Evolutionary conservation across 1,140 invertebrate genomes (phyloP).

Genomic region (Drosophila rhopaloa): DNA sequence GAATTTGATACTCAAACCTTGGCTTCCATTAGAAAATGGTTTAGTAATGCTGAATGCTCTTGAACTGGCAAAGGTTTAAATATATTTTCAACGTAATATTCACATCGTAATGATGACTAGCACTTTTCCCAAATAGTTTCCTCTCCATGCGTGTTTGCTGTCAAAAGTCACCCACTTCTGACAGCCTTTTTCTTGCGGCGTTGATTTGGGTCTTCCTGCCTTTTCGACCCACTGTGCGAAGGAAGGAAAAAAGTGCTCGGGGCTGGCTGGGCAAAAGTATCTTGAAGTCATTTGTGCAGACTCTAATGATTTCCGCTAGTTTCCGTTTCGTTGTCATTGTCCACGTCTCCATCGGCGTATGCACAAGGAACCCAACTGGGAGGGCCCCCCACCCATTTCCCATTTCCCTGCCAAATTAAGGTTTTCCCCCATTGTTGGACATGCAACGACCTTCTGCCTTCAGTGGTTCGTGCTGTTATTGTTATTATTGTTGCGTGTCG

Average conservation of each 20-base stretch:
- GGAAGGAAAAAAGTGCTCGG: conserved; percentile 38
- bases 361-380: conserved; percentile 35
- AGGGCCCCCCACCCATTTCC: conserved; percentile 19
- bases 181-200: conserved; percentile 8
- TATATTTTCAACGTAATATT: not conserved
- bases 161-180: conserved; percentile 21
- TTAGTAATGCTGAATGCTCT: not conserved
- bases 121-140: conserved; percentile 16
- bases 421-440: conserved; percentile 43
- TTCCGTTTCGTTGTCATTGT: conserved; percentile 71
- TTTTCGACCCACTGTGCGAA: conserved; percentile 30
- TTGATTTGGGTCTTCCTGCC: conserved; percentile 37
- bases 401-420: conserved; percentile 55
- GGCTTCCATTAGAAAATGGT: not conserved
- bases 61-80: conserved; percentile 4
- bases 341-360: conserved; percentile 29
- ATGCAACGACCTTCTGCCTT: conserved; percentile 48
- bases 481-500: conserved; percentile 43
- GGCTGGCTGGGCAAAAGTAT: conserved; percentile 58
- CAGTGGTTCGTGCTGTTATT: conserved; percentile 15
- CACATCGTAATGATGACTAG: conserved; percentile 21
- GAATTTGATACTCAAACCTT: too few relatives aligned
- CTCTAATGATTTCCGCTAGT: conserved; percentile 82
- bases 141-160: not conserved
- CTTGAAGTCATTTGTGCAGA: conserved; percentile 78